Percentiles rank a stretch among this genome's conserved stretches.
Conservation (phyloP, 1,140 invertebrate genomes). For the Aphelenchoides avenae region DNA sequence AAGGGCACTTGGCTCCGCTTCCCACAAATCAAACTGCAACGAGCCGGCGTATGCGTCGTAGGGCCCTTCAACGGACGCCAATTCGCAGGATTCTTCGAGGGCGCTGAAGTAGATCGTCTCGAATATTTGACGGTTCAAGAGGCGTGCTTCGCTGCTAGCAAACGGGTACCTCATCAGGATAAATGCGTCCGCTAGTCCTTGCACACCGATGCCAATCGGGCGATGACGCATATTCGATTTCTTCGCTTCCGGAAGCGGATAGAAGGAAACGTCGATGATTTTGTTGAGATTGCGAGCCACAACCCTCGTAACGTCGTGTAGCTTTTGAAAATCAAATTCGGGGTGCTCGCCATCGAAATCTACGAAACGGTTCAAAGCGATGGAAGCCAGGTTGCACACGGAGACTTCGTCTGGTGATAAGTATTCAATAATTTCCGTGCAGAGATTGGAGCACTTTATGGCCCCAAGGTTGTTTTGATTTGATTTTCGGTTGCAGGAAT, state of each 20-base stretch:
- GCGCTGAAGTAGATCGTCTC: constrained; percentile 95
- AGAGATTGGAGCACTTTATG: constrained; percentile 94
- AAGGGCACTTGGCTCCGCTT: constrained; percentile 75
- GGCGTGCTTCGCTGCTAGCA: constrained; percentile 71
- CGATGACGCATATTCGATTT: constrained; percentile 83
- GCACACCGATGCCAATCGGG: constrained; percentile 76
- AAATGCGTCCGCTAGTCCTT: constrained; percentile 86
- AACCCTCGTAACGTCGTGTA: constrained; percentile 73
- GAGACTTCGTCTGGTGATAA: constrained; percentile 82
- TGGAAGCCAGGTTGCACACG: constrained; percentile 94
- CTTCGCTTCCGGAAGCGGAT: constrained; percentile 75
- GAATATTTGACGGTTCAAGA: constrained; percentile 89
- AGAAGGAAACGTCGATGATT: constrained; percentile 93
- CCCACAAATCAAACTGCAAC: constrained; percentile 89
- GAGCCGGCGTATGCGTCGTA: constrained; percentile 86
- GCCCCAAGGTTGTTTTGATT: constrained; percentile 99
- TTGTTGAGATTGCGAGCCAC: constrained; percentile 88
- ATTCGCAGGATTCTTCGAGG: constrained; percentile 87
- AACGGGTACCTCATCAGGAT: constrained; percentile 88
- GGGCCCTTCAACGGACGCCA: constrained; percentile 78
- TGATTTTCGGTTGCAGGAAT: constrained; percentile 90
- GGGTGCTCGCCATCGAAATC: constrained; percentile 63
- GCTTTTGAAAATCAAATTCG: constrained; percentile 80
- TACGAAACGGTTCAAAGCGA: constrained; percentile 95
- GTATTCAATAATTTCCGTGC: constrained; percentile 95